Conservation (phyloP, 2,113 vertebrate genomes). For the Pantherophis guttatus region DNA sequence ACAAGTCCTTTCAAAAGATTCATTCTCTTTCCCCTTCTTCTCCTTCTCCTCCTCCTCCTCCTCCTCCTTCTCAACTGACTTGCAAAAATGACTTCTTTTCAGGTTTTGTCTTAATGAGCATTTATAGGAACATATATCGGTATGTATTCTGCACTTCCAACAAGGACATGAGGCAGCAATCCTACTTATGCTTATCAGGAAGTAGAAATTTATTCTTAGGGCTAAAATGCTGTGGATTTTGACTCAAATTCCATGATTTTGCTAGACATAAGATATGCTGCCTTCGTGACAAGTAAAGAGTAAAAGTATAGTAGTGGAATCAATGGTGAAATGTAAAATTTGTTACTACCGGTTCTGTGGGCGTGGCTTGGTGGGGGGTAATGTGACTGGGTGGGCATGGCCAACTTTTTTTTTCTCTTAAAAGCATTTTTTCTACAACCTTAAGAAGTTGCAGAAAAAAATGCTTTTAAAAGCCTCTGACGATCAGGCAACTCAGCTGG, state of each 20-base stretch:
- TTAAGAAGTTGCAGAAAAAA: too few species aligned
- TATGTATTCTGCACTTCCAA: background rate
- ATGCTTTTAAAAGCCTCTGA: too few species aligned
- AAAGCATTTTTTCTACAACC: too few species aligned
- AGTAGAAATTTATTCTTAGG: background rate
- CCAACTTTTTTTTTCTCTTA: too few species aligned
- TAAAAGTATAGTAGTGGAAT: background rate
- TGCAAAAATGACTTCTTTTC: background rate
- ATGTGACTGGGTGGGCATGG: too few species aligned
- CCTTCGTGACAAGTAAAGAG: background rate
- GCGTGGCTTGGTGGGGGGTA: too few species aligned
- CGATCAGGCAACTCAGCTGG: too few species aligned
- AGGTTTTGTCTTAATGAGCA: background rate
- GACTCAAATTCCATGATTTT: background rate
- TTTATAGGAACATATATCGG: background rate
- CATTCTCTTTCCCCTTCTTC: background rate
- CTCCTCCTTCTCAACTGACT: background rate
- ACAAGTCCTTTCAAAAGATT: background rate
- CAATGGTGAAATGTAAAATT: too few species aligned
- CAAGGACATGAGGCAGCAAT: background rate
- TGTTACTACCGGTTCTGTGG: too few species aligned
- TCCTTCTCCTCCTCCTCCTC: background rate
- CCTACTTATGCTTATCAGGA: background rate
- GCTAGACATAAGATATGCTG: background rate
- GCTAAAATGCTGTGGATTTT: background rate